Conservation (phyloP, 1,140 invertebrate species). For the Samia ricini region DNA sequence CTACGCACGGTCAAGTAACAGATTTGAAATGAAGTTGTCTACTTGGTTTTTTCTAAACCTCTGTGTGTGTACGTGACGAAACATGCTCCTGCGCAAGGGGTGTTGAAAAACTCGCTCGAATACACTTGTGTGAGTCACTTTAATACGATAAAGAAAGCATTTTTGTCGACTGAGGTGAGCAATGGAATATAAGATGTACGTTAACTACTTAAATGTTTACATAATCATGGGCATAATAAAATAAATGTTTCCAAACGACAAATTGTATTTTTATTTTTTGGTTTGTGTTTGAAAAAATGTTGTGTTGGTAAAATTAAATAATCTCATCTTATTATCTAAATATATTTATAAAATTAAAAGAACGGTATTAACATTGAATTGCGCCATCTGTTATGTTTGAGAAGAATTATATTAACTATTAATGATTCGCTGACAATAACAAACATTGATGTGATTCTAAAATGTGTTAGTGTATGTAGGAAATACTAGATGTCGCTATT, state of each 20-base stretch:
- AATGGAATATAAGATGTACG: neutral
- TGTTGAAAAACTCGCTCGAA: neutral
- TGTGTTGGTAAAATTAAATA: no score
- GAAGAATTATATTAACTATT: neutral
- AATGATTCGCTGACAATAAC: neutral
- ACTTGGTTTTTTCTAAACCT: constrained; percentile 40
- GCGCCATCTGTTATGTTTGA: neutral
- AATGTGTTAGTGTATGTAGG: neutral
- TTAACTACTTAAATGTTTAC: neutral
- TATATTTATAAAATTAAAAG: no score
- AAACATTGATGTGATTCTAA: no score
- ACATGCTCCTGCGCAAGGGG: constrained; percentile 35
- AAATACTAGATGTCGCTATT: neutral
- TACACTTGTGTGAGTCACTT: constrained; percentile 37
- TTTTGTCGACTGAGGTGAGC: neutral
- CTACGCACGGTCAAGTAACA: constrained; percentile 25
- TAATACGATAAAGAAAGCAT: constrained; percentile 2
- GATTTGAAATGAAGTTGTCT: constrained; percentile 61
- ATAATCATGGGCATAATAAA: no score
- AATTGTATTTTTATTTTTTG: neutral
- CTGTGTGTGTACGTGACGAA: constrained; percentile 50
- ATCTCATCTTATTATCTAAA: no score
- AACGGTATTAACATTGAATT: no score
- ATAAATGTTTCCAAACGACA: no score
- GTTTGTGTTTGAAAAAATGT: neutral